phyloP scores from a whole-genome alignment of 2,888 invertebrate genomes.

The Sympetrum striolatum region DNA sequence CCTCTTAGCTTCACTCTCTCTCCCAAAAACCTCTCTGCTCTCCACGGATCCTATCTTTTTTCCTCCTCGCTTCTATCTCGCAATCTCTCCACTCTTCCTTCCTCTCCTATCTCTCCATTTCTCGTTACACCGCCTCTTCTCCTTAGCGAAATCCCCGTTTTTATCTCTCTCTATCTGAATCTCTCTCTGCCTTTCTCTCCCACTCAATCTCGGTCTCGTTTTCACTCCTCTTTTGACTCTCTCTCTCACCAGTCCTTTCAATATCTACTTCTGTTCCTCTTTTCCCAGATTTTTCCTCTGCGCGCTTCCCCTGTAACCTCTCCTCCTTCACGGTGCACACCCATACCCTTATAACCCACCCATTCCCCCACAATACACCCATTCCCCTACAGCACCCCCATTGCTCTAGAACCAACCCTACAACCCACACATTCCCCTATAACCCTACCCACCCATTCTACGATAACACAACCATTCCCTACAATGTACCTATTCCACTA shows the following conservation, averaged over 20 bases:
- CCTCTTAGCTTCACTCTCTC: neutral
- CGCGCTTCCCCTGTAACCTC: neutral
- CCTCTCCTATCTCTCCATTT: too few relatives aligned
- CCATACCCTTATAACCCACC: neutral
- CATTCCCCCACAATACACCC: neutral
- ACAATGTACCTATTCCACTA: neutral
- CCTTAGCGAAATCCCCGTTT: too few relatives aligned
- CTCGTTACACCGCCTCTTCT: too few relatives aligned
- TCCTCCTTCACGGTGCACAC: too few relatives aligned
- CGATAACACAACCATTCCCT: too few relatives aligned
- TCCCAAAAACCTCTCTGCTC: neutral
- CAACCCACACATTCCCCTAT: neutral
- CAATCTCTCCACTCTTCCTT: neutral
- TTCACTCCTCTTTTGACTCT: neutral
- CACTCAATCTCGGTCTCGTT: neutral
- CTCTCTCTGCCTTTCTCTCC: too few relatives aligned
- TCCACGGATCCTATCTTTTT: neutral
- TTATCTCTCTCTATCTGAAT: too few relatives aligned
- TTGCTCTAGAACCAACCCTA: neutral
- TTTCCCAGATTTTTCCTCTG: neutral
- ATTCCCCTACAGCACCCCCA: too few relatives aligned
- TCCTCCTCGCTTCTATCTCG: neutral
- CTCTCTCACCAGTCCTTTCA: neutral
- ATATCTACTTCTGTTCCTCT: neutral
- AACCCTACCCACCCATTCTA: too few relatives aligned